These are phyloP conservation scores for Steatornis caripensis DNA, from an alignment of 2,113 vertebrate genomes.

Conservation along the genomic window DNA sequence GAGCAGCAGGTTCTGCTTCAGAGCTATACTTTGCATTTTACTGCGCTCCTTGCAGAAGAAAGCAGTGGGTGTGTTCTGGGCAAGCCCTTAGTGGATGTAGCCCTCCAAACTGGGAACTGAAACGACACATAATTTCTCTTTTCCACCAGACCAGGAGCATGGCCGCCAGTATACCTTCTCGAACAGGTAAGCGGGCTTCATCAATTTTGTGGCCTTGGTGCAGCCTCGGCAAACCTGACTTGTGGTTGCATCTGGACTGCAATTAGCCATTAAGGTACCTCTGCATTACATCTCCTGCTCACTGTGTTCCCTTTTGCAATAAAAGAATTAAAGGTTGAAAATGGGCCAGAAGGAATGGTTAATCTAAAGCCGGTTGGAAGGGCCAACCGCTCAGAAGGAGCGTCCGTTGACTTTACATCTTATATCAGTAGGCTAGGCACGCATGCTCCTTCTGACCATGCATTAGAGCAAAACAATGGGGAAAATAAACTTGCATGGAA, in stretches of 20 bases:
- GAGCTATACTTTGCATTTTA: background rate
- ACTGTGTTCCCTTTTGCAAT: background rate
- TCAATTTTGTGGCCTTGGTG: fast-evolving
- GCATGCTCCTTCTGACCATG: background rate
- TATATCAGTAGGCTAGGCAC: background rate
- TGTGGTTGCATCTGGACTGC: background rate
- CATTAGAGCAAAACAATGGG: background rate
- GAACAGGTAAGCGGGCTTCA: background rate
- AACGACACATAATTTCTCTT: background rate
- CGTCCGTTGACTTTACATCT: background rate
- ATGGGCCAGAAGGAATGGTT: background rate
- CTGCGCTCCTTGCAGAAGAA: background rate
- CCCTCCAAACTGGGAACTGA: background rate
- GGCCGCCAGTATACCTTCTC: background rate
- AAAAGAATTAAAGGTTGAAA: background rate
- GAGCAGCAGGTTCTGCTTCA: background rate
- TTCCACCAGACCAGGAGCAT: background rate
- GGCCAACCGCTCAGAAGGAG: background rate
- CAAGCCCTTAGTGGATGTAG: background rate
- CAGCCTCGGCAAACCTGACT: background rate
- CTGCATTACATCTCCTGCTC: background rate
- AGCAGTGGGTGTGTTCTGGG: background rate
- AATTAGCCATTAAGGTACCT: background rate
- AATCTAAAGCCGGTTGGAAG: background rate
- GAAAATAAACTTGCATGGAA: background rate